phyloP scores from a whole-genome alignment of 1,140 invertebrate genomes.

The Sycophaga agraensis region DNA sequence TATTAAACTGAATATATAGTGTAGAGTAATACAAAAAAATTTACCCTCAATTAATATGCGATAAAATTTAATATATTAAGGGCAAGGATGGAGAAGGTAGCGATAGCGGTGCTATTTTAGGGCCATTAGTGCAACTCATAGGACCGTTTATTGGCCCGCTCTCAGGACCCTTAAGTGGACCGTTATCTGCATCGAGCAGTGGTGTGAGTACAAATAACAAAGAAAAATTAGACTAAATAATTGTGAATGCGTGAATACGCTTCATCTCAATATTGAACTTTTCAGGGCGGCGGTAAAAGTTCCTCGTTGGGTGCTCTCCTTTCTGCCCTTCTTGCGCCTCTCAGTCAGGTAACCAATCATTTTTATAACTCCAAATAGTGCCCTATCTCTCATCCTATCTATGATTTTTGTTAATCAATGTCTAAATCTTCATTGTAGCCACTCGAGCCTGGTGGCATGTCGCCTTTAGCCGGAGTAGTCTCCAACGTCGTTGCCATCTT shows the following conservation, averaged over 20 bases:
- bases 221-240: not conserved
- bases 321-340: constrained; percentile 33
- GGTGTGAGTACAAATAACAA: constrained; percentile 37
- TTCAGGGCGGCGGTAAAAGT: constrained; percentile 31
- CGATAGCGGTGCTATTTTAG: constrained; percentile 45
- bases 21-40: not conserved
- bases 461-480: constrained; percentile 42
- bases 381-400: too few relatives aligned
- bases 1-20: too few relatives aligned
- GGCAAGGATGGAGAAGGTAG: constrained; percentile 44
- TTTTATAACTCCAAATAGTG: too few relatives aligned
- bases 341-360: constrained; percentile 45
- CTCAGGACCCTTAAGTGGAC: constrained; percentile 44
- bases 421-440: constrained; percentile 37
- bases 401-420: too few relatives aligned
- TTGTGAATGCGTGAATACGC: not conserved
- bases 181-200: constrained; percentile 43
- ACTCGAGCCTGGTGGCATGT: constrained; percentile 38
- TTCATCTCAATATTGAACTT: not conserved
- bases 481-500: constrained; percentile 43
- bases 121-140: constrained; percentile 42
- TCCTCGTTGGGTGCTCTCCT: constrained; percentile 39
- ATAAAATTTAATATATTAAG: constrained; percentile 31
- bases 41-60: not conserved
- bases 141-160: constrained; percentile 49